phyloP scores from a whole-genome alignment of 2,113 vertebrate species.

The Tricholaema leucomelas region DNA sequence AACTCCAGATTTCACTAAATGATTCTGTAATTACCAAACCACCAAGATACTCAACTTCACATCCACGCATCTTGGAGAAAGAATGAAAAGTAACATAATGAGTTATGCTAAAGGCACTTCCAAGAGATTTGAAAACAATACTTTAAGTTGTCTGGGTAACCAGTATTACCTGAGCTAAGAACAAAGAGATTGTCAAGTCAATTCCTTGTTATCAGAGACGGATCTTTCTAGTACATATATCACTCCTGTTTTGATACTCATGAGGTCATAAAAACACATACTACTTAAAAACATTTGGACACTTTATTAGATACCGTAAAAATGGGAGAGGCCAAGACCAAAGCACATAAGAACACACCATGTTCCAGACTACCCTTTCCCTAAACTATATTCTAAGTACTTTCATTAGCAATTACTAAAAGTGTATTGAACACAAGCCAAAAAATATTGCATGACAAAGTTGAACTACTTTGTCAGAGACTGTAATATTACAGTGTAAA shows the following conservation, averaged over 20 bases:
- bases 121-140: neutral
- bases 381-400: neutral
- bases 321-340: neutral
- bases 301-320: neutral
- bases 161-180: neutral
- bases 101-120: neutral
- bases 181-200: neutral
- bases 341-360: neutral
- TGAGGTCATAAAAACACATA: neutral
- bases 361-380: neutral
- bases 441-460: fast-evolving
- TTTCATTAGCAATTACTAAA: neutral
- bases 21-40: neutral
- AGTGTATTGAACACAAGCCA: neutral
- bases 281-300: neutral
- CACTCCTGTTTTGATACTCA: neutral
- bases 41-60: neutral
- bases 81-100: neutral
- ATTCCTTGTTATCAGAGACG: neutral
- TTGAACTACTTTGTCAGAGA: neutral
- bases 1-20: neutral
- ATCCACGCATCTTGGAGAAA: neutral
- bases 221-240: neutral
- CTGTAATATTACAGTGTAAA: neutral
- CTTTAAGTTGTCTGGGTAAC: neutral